These are phyloP conservation scores for Nephila pilipes DNA, from an alignment of 1,140 invertebrate genomes.

Conservation along the genomic window DNA sequence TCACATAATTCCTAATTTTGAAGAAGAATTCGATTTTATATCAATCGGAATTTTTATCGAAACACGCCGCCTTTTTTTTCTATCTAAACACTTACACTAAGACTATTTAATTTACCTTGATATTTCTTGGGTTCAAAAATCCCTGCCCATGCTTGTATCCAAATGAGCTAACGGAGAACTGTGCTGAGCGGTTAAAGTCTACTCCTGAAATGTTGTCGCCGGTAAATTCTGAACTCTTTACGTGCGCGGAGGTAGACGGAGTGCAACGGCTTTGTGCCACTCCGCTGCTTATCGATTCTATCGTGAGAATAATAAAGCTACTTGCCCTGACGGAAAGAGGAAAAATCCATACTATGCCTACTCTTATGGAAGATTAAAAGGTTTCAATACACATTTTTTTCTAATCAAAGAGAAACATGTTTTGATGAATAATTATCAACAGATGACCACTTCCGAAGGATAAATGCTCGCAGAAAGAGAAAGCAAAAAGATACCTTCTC, in stretches of 20 bases:
- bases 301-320: not conserved
- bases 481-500: too few relatives aligned
- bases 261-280: constrained; percentile 65
- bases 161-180: not conserved
- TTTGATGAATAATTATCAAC: not conserved
- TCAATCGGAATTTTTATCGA: too few relatives aligned
- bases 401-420: not conserved
- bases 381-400: not conserved
- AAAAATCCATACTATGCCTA: not conserved
- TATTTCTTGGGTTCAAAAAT: not conserved
- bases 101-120: not conserved
- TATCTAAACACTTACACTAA: not conserved
- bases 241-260: constrained; percentile 45
- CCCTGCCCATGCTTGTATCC: not conserved
- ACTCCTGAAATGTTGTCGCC: constrained; percentile 2
- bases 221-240: constrained; percentile 34
- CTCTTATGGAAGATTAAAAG: not conserved
- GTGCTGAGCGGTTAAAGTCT: not conserved
- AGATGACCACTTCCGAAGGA: not conserved
- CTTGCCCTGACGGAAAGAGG: not conserved
- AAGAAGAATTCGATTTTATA: too few relatives aligned
- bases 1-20: too few relatives aligned
- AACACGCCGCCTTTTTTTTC: too few relatives aligned
- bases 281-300: constrained; percentile 59
- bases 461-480: too few relatives aligned